Conservation (phyloP, 2,797 vertebrate species). For the Enoplosus armatus region DNA sequence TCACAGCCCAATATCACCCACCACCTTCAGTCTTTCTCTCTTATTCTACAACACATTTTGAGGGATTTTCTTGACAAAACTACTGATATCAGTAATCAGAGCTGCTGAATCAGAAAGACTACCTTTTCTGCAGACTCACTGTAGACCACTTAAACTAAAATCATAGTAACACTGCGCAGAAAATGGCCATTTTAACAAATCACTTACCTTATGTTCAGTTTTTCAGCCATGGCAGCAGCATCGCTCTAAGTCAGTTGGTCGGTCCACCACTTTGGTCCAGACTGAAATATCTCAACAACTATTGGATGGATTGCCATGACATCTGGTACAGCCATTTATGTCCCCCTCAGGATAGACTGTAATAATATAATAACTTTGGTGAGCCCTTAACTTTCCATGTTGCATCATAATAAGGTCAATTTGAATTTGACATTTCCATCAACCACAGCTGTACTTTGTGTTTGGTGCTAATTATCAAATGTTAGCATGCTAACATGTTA, state of each 20-base stretch:
- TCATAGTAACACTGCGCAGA: neutral
- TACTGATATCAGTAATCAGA: constrained; percentile 4
- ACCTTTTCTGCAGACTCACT: neutral
- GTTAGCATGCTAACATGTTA: neutral
- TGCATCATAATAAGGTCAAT: neutral
- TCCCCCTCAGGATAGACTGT: neutral
- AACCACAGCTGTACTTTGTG: neutral
- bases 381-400: neutral
- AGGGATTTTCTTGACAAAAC: neutral
- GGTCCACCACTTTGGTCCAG: neutral
- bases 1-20: neutral
- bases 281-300: too few species aligned
- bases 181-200: neutral
- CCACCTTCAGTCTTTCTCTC: neutral
- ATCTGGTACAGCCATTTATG: neutral
- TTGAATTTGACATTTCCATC: neutral
- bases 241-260: neutral
- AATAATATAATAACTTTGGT: neutral
- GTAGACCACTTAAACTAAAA: neutral
- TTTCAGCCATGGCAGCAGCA: too few species aligned
- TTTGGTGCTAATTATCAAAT: neutral
- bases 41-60: neutral
- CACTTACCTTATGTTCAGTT: neutral
- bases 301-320: neutral
- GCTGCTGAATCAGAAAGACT: neutral